Evolutionary conservation across 2,888 invertebrate genomes (phyloP).

Genomic region (Scrobipalpa atriplicella): DNA sequence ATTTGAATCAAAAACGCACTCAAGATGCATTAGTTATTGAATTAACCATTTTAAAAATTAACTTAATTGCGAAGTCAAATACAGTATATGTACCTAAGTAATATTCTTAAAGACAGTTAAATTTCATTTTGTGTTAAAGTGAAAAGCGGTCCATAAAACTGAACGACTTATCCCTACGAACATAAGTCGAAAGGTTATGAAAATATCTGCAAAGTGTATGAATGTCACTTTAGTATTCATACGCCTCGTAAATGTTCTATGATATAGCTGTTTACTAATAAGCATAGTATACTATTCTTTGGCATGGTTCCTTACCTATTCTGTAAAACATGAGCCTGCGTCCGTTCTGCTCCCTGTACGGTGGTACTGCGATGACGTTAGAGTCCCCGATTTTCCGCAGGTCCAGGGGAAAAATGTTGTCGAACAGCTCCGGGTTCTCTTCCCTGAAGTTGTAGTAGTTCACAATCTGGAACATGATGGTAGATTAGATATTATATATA

Average conservation of each 20-base stretch:
- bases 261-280: too few species aligned
- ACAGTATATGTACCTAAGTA: too few species aligned
- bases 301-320: conserved; percentile 75
- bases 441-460: conserved; percentile 90
- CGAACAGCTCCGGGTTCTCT: conserved; percentile 86
- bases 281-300: not conserved
- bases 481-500: not conserved
- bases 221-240: too few species aligned
- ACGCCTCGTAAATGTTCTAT: too few species aligned
- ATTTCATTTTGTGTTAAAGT: too few species aligned
- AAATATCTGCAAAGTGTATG: too few species aligned
- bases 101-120: too few species aligned
- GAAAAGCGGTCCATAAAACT: too few species aligned
- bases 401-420: conserved; percentile 85
- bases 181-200: too few species aligned
- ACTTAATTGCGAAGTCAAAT: too few species aligned
- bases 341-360: conserved; percentile 89
- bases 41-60: too few species aligned
- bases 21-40: not conserved
- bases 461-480: conserved; percentile 85
- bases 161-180: too few species aligned
- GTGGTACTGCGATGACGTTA: conserved; percentile 87
- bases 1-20: not conserved
- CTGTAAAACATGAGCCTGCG: conserved; percentile 88
- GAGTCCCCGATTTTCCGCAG: conserved; percentile 86